phyloP scores from a whole-genome alignment of 2,113 vertebrate species.

The Channa argus region DNA sequence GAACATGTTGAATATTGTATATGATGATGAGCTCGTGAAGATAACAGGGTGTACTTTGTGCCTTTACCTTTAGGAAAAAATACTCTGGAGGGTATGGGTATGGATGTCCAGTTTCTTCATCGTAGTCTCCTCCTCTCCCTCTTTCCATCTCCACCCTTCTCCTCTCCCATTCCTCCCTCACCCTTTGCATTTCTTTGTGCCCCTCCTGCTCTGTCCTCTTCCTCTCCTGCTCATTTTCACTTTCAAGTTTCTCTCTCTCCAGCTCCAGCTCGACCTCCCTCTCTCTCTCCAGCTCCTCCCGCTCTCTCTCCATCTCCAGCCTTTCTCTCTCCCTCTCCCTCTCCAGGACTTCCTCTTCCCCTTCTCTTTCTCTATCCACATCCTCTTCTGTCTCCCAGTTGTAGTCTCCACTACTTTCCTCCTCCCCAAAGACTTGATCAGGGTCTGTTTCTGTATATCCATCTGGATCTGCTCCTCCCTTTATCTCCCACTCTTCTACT shows the following conservation, averaged over 20 bases:
- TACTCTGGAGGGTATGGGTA: constrained; percentile 72
- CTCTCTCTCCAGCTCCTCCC: constrained; percentile 51
- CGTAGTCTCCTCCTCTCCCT: constrained; percentile 49
- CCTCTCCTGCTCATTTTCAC: constrained; percentile 10
- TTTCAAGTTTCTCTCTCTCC: constrained; percentile 43
- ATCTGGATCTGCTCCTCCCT: not conserved
- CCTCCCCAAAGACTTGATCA: constrained; percentile 55
- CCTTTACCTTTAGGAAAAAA: constrained; percentile 77
- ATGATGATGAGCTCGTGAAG: not conserved
- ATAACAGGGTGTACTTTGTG: not conserved
- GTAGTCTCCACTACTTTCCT: constrained; percentile 73
- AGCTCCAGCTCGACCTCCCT: constrained; percentile 31
- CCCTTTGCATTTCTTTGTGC: constrained; percentile 41
- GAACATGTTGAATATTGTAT: not conserved
- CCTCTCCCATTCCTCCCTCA: constrained; percentile 69
- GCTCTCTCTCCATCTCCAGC: constrained; percentile 38
- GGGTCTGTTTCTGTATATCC: constrained; percentile 5
- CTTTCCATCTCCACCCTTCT: constrained; percentile 69
- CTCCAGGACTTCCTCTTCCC: constrained; percentile 38
- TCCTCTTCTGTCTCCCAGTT: constrained; percentile 69
- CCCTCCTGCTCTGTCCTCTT: constrained; percentile 51
- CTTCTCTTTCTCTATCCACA: constrained; percentile 64
- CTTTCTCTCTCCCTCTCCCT: constrained; percentile 52
- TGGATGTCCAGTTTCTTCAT: constrained; percentile 60
- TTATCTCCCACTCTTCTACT: constrained; percentile 8